Base-by-base conservation (phyloP, 2,888 invertebrate species). In the Liodrosophila aerea region DNA sequence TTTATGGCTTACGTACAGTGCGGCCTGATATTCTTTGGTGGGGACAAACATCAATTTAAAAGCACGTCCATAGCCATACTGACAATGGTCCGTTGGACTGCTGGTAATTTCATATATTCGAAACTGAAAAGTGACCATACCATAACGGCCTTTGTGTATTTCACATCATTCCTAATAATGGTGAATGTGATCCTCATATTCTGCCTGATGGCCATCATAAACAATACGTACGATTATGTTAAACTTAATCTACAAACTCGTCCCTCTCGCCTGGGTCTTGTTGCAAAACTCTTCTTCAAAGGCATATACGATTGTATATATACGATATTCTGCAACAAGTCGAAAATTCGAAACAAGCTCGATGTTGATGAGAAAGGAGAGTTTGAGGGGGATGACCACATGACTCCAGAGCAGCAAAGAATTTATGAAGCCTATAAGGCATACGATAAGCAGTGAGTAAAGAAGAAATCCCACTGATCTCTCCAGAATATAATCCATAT, bases 161-260 rank as follows among this genome's bases (percentile, higher is more conserved):
- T 59, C 40, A 7, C 68, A 0, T 51, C 68, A 0, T 82, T 66
- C 4, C 50, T 73, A 4, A 9, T 73, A 0, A 4, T 64, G 7
- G 69, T 80, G 1, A 66, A 70, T 37, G 45, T 69, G 1, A 16
- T 77, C 12, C 36, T 80, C 0, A 8, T 77, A 40, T 58, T 65
- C 1, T 54, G 63, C 13, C 64, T 73, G 5, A 22, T 67, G 39
- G 67, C 66, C 3, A 70, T 82, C 3, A 56, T 81, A 8, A 62
- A 57, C 8, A 36, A 59, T 27, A 60, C 53, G 0, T 76, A 72
- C 16, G 53, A 63, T n/a, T 36, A 50, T n/a, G 33, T 69, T 1
- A 69, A 56, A 0, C 1, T 5, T 5, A 1, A 7, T 1, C 2
- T 18, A 0, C 0, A 8, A 4, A 43, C 37, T 2, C 52, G 29